phyloP scores from a whole-genome alignment of 2,113 vertebrate species.

The Camelus bactrianus region DNA sequence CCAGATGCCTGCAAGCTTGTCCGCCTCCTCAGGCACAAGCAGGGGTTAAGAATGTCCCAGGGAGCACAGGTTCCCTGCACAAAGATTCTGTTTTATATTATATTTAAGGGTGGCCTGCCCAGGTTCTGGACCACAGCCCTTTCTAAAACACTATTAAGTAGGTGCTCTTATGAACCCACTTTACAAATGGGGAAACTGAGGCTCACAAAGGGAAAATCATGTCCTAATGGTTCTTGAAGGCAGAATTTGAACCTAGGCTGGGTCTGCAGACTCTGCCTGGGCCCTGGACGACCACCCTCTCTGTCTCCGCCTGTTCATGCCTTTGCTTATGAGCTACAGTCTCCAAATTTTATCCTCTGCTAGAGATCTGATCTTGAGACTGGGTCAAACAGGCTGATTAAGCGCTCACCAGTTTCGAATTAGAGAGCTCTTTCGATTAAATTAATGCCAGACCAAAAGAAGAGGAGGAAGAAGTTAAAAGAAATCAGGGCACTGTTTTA shows the following conservation, averaged over 20 bases:
- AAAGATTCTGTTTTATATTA: background rate
- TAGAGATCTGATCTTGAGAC: background rate
- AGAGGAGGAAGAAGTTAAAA: conserved; percentile 13
- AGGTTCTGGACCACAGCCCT: background rate
- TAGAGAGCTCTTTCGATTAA: conserved; percentile 54
- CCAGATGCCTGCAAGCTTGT: conserved; percentile 54
- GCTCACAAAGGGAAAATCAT: background rate
- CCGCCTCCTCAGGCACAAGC: background rate
- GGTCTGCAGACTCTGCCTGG: background rate
- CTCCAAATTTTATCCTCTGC: background rate
- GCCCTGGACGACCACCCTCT: fast-evolving
- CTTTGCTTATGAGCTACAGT: background rate
- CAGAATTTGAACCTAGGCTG: background rate
- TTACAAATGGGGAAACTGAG: background rate
- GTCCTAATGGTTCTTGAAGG: background rate
- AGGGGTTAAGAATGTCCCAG: background rate
- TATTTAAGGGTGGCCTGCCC: background rate
- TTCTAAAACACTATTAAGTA: too few species aligned
- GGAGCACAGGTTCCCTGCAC: background rate
- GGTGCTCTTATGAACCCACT: background rate
- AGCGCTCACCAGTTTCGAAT: conserved; percentile 63
- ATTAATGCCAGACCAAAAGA: conserved; percentile 64
- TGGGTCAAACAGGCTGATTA: background rate
- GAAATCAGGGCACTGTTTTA: conserved; percentile 4
- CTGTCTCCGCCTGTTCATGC: background rate